These are phyloP conservation scores for Drosophila nannoptera DNA, from an alignment of 1,140 invertebrate genomes.

Conservation along the genomic window DNA sequence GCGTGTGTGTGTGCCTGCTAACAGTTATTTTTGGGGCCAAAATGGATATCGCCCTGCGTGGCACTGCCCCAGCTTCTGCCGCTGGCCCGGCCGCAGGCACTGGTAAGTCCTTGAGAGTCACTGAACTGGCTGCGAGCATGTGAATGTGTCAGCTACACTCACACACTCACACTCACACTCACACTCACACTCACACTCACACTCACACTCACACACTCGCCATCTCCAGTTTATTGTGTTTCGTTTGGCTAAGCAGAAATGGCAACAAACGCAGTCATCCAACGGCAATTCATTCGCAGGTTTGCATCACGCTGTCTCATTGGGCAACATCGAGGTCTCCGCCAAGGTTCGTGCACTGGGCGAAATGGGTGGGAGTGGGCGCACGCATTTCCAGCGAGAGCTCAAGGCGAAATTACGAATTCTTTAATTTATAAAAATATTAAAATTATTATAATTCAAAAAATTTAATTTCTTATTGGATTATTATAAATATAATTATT, in stretches of 20 bases:
- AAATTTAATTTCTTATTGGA: no score
- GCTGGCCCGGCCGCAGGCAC: constrained; percentile 56
- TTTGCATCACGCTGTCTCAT: constrained; percentile 79
- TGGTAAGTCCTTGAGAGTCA: constrained; percentile 61
- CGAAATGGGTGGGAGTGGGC: no score
- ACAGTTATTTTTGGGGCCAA: constrained; percentile 55
- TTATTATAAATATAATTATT: no score
- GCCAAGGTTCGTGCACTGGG: constrained; percentile 73
- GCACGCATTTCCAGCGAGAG: not conserved
- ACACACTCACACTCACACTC: constrained; percentile 21
- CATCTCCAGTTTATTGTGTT: constrained; percentile 25
- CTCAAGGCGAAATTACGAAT: no score
- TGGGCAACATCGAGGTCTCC: constrained; percentile 79
- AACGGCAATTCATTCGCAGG: constrained; percentile 68
- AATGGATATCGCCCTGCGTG: constrained; percentile 71
- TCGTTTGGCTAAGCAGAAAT: constrained; percentile 35
- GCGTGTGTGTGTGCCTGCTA: constrained; percentile 47
- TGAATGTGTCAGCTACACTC: constrained; percentile 50
- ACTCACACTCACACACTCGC: constrained; percentile 23
- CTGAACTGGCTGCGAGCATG: constrained; percentile 28
- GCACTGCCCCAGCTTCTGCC: constrained; percentile 38
- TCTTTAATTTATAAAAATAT: not conserved
- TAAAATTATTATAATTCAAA: not conserved
- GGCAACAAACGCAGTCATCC: constrained; percentile 16
- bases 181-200: not conserved